phyloP scores from a whole-genome alignment of 2,888 invertebrate species.

The Mesoligia furuncula region DNA sequence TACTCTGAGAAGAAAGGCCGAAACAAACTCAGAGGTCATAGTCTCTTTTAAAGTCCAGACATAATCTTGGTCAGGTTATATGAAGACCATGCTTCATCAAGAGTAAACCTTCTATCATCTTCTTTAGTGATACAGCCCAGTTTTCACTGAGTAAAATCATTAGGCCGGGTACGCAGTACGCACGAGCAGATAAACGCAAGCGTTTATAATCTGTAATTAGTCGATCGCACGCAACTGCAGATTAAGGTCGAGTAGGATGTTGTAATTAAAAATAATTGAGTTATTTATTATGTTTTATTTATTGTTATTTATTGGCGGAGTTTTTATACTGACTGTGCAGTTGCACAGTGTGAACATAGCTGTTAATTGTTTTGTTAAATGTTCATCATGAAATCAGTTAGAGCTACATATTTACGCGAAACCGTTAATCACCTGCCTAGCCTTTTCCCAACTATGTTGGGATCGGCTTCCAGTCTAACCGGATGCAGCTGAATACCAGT shows the following conservation, averaged over 20 bases:
- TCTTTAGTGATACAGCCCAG: slow-evolving; percentile 45
- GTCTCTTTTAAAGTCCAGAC: no score
- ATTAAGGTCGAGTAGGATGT: slow-evolving; percentile 49
- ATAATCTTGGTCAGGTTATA: no score
- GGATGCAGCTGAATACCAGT: no score
- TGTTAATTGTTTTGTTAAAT: slow-evolving; percentile 16
- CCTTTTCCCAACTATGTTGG: no score
- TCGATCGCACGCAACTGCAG: slow-evolving; percentile 53
- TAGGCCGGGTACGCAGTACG: slow-evolving; percentile 71
- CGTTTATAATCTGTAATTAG: slow-evolving; percentile 56
- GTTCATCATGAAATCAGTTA: not conserved
- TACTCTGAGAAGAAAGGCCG: no score
- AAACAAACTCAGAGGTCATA: no score
- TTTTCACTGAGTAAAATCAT: slow-evolving; percentile 76
- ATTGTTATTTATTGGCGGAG: slow-evolving; percentile 6
- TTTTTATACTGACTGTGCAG: not conserved
- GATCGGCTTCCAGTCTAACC: no score
- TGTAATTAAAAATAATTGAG: slow-evolving; percentile 37
- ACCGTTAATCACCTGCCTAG: no score
- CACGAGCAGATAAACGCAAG: slow-evolving; percentile 64
- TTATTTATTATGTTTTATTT: slow-evolving; percentile 15
- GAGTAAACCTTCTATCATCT: slow-evolving; percentile 7
- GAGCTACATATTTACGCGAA: no score
- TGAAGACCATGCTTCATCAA: not conserved
- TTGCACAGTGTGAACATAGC: not conserved